Percentiles rank a stretch among this genome's conserved stretches.
phyloP scores from a whole-genome alignment of 2,888 invertebrate species.

The Limnephilus auricula region DNA sequence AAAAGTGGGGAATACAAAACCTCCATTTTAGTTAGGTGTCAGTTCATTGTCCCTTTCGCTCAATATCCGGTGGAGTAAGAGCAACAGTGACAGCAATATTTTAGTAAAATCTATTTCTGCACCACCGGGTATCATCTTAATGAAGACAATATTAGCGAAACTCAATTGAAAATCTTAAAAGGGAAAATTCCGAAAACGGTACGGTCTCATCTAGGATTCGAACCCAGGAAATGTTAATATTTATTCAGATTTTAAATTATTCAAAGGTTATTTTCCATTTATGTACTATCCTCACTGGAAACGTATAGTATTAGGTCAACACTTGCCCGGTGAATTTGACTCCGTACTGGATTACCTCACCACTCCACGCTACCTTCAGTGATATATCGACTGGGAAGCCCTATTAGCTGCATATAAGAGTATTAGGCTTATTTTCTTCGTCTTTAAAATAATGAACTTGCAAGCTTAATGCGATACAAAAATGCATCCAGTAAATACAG shows the following conservation, averaged over 20 bases:
- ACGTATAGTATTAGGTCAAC: neutral
- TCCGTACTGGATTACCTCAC: conserved; percentile 28
- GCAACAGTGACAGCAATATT: too few relatives aligned
- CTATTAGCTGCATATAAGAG: neutral
- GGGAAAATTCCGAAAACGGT: too few relatives aligned
- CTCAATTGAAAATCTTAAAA: too few relatives aligned
- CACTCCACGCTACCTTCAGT: conserved; percentile 10
- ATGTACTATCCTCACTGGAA: neutral
- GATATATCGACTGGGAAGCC: conserved; percentile 24
- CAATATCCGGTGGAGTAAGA: too few relatives aligned
- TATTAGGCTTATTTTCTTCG: neutral
- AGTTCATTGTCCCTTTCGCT: too few relatives aligned
- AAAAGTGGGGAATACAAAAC: too few relatives aligned
- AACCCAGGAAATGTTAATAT: neutral
- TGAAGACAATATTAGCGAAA: too few relatives aligned
- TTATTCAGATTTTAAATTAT: neutral
- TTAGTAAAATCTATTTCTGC: too few relatives aligned
- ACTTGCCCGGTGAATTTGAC: conserved; percentile 23
- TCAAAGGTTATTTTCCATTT: neutral
- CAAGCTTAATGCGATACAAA: neutral
- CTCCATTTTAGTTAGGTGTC: too few relatives aligned
- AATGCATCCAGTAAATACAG: neutral
- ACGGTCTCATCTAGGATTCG: too few relatives aligned
- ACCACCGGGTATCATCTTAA: too few relatives aligned
- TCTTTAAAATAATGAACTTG: neutral